Conservation (phyloP, 2,888 invertebrate species). For the Abrostola tripartita region DNA sequence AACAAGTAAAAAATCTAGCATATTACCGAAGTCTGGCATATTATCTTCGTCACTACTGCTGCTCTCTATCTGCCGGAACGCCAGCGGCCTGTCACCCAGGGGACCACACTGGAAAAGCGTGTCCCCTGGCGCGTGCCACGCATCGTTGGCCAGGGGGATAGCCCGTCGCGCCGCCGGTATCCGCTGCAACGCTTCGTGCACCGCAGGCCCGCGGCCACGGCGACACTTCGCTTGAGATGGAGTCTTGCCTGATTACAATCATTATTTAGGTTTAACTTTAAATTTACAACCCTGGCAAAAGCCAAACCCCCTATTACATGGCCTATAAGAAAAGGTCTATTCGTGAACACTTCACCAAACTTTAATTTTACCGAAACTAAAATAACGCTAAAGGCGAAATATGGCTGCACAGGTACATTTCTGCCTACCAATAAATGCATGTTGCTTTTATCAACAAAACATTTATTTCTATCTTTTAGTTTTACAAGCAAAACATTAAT, state of each 20-base stretch:
- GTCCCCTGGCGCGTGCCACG: slow-evolving; percentile 87
- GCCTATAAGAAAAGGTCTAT: not conserved
- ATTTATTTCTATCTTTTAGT: no score
- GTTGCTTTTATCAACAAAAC: no score
- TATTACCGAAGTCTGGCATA: slow-evolving; percentile 83
- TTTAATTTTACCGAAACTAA: no score
- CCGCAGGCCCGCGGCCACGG: slow-evolving; percentile 82
- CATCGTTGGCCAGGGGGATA: slow-evolving; percentile 69
- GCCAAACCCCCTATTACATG: no score
- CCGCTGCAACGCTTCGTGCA: slow-evolving; percentile 89
- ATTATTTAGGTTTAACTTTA: not conserved
- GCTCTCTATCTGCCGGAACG: slow-evolving; percentile 73
- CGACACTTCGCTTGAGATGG: slow-evolving; percentile 70
- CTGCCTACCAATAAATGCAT: no score
- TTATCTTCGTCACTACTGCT: slow-evolving; percentile 84
- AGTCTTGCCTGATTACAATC: slow-evolving; percentile 62
- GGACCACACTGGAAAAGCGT: slow-evolving; percentile 83
- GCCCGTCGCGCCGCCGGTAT: slow-evolving; percentile 80
- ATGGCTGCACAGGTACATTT: no score
- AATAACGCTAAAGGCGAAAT: no score
- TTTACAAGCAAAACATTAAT: no score
- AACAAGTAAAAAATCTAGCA: no score
- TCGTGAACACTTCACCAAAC: no score
- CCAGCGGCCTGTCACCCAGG: slow-evolving; percentile 69
- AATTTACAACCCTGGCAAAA: not conserved